Evolutionary conservation across 2,888 invertebrate genomes (phyloP), one percentile per base, ranked within the genome.

Genomic region (Polia nebulosa): DNA sequence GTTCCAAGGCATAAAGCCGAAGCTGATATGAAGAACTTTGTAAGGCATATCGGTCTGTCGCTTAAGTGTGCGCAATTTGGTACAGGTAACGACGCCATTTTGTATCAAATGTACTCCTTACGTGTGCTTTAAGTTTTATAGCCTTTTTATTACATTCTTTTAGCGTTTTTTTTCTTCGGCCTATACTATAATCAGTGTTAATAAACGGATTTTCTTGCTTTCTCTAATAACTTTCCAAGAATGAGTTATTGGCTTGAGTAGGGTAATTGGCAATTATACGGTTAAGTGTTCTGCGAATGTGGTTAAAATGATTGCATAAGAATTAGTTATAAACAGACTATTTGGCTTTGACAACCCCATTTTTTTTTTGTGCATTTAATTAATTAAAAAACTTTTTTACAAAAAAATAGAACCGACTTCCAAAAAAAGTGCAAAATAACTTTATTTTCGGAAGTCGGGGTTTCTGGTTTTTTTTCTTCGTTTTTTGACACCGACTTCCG

Each of bases 1-100:
- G 53, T 65, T 53, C 58, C 66, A 76, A 80, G 66, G 64, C 63
- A 80, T 76, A 72, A 67, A 60, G 27, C 61, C 49, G 11, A 49
- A 57, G 59, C 64, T 63, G 82, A 78, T 81, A 81, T 77, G 81
- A 73, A 69, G 66, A 76, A 75, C 60, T 59, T 64, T 74, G 64
- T 72, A 47, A 44, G 29, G 67, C 53, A 64, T 78, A 78, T 80
- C 75, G 41, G 68, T 80, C 76, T 45, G 82, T 77, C 81, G 71
- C 81, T 72, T 84, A 83, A 87, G 85, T 84, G 82, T 79, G 68
- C 69, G 84, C 77, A 77, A 87, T 88, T 88, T 85, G 66, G 81
- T 80, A 68, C 86, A 88, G 86, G 87, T 89, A 89, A 89, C 85
- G 85, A 81, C 83, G 82, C 81, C 83, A 83, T 87, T 85, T 83